Evolutionary conservation across 2,113 vertebrate genomes (phyloP).

Genomic region (Brevimyrus niger): DNA sequence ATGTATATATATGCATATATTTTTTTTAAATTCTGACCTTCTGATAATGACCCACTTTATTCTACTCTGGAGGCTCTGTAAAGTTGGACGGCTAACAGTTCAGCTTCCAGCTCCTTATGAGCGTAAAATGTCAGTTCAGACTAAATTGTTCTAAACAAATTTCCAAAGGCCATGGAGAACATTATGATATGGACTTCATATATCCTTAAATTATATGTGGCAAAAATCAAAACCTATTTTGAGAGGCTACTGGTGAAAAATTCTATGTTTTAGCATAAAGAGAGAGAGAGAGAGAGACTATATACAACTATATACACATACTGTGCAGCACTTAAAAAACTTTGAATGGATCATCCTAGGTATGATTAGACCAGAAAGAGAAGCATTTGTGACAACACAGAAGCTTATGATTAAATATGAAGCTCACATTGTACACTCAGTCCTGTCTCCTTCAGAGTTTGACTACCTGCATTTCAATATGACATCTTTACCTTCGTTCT

Average conservation of each 20-base stretch:
- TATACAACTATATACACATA: no score
- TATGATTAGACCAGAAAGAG: neutral
- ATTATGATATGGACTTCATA: neutral
- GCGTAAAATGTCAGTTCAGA: constrained; percentile 14
- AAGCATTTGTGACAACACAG: neutral
- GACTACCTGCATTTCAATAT: neutral
- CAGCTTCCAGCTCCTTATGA: neutral
- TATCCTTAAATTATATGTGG: neutral
- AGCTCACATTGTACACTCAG: neutral
- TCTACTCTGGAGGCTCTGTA: neutral
- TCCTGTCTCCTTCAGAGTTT: neutral
- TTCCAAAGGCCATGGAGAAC: neutral
- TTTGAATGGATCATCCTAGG: neutral
- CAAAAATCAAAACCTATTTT: neutral
- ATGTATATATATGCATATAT: constrained; percentile 11
- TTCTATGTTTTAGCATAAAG: neutral
- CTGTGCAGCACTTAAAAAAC: neutral
- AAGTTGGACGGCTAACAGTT: neutral
- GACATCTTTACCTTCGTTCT: neutral
- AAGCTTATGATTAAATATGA: neutral
- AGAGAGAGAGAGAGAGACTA: neutral
- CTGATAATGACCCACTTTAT: constrained; percentile 10
- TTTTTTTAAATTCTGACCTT: constrained; percentile 17
- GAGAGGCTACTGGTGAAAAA: neutral
- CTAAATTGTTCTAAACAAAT: constrained; percentile 16